Evolutionary conservation across 2,888 invertebrate genomes (phyloP), one percentile per base, ranked within the genome.

Genomic region (Drosophila borborema): DNA sequence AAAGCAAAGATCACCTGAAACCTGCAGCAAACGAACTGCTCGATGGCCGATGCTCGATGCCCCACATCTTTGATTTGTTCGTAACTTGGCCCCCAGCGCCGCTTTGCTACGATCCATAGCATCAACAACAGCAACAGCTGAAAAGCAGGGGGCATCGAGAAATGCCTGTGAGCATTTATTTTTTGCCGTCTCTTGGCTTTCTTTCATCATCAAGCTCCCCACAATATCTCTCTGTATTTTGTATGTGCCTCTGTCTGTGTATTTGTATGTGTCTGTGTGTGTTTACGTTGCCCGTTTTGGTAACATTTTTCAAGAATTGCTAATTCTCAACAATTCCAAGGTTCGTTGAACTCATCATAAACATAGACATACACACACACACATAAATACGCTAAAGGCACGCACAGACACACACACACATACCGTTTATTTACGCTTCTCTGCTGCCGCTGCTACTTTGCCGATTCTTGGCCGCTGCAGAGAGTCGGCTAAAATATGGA

Each of bases 281-380:
- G 66, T 86, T 81, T 83, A 80, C 82, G 84, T 74, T 89, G 86
- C 85, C 82, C 84, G 85, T 86, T 89, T 89, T 89, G 89, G 91
- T 89, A 89, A 89, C 89, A 88, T 90, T 80, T 80, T 88, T 90
- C 79, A 90, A 86, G 90, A 89, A 90, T 90, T 89, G 89, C 90
- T 89, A 91, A 89, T 91, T 89, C 91, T 89, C 90, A 89, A 89
- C 90, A 86, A 84, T 86, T 89, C 81, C 82, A 78, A 66, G 83
- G 89, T 89, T 91, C 89, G 80, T 81, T 91, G 91, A 89, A 89
- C 89, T 79, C 72, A 82, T 86, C 79, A 86, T 81, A 79, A 81
- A 80, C 67, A 85, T 64, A 82, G 73, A 69, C 61, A 70, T 43
- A 64, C 55, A 55, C 62, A 64, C 31, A 61, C 28, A 46, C 14